These are phyloP conservation scores for Pipra filicauda DNA, from an alignment of 2,113 vertebrate genomes.

Conservation along the genomic window DNA sequence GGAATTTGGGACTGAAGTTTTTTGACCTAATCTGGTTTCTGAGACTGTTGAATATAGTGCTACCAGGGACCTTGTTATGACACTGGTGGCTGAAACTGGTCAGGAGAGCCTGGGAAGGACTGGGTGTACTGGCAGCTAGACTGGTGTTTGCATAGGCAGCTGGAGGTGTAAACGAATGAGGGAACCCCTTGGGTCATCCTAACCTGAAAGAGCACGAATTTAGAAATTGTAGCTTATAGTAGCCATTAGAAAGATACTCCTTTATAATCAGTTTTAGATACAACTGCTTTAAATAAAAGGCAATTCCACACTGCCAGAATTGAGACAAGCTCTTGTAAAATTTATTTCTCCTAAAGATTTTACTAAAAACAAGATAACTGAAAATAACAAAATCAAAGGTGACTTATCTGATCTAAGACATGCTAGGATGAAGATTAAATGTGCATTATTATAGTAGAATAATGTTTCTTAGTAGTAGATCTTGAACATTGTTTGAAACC, in stretches of 20 bases:
- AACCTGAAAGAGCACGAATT: background rate
- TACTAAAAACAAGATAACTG: background rate
- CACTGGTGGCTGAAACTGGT: background rate
- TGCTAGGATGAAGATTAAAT: conserved; percentile 31
- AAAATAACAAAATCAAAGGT: background rate
- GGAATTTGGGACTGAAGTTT: background rate
- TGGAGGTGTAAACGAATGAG: background rate
- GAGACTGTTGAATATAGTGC: background rate
- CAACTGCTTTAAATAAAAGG: background rate
- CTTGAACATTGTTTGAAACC: conserved; percentile 46
- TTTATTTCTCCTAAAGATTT: conserved; percentile 41
- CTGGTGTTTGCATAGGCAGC: background rate
- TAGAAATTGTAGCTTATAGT: background rate
- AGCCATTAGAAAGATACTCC: background rate
- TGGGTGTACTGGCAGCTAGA: background rate
- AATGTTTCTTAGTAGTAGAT: conserved; percentile 38
- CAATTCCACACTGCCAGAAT: background rate
- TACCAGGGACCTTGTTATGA: background rate
- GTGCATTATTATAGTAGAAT: conserved; percentile 31
- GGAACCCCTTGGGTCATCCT: background rate
- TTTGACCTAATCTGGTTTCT: background rate
- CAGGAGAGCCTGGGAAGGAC: background rate
- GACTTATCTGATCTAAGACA: conserved; percentile 21
- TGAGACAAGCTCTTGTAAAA: conserved; percentile 8
- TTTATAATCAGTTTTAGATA: background rate